Conservation (phyloP, 2,888 invertebrate genomes). For the Pachliopta kotzebuea region DNA sequence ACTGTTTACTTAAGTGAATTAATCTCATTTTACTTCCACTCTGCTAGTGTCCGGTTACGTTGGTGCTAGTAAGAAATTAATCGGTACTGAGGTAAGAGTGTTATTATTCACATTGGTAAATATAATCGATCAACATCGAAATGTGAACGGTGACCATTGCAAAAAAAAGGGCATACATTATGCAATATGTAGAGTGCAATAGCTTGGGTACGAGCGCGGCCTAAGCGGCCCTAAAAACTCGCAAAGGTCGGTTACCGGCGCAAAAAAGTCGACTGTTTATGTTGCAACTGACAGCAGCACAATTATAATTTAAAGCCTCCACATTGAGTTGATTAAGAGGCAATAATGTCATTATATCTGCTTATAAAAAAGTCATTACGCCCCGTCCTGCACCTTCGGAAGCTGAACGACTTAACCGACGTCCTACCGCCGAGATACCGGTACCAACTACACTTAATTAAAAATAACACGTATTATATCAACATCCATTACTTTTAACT, state of each 20-base stretch:
- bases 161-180: conserved; percentile 7
- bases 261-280: conserved; percentile 35
- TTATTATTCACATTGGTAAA: not conserved
- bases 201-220: conserved; percentile 17
- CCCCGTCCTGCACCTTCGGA: not conserved
- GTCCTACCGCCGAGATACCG: conserved; percentile 10
- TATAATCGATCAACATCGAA: conserved; percentile 1
- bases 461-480: conserved; percentile 6
- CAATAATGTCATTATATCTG: conserved; percentile 62
- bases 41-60: no score
- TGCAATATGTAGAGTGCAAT: conserved; percentile 7
- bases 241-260: conserved; percentile 34
- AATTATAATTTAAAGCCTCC: conserved; percentile 50
- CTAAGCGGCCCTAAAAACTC: conserved; percentile 30
- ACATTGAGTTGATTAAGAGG: conserved; percentile 67
- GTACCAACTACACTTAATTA: conserved; percentile 6
- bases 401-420: conserved; percentile 19
- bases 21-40: no score
- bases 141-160: not conserved
- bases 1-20: no score
- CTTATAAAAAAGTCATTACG: conserved; percentile 31
- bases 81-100: not conserved
- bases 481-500: not conserved
- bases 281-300: conserved; percentile 38
- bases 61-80: not conserved